These are phyloP conservation scores for Hypercompe scribonia DNA, from an alignment of 2,888 invertebrate genomes.

Conservation along the genomic window DNA sequence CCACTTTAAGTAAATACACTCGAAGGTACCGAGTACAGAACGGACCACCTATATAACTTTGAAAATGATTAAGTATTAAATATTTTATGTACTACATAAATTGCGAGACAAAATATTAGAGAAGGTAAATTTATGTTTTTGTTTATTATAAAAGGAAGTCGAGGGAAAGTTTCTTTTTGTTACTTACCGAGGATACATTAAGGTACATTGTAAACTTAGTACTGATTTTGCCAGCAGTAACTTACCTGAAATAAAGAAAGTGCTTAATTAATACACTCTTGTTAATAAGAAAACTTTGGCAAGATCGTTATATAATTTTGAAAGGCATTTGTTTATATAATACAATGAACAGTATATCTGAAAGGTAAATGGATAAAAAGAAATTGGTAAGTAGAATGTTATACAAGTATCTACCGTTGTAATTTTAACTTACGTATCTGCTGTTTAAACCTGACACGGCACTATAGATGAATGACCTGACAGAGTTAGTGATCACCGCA, in stretches of 20 bases:
- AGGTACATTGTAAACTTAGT: conserved; percentile 23
- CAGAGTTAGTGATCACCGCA: too few relatives aligned
- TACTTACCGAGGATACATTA: conserved; percentile 39
- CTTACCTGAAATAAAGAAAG: conserved; percentile 60
- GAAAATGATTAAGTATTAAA: conserved; percentile 33
- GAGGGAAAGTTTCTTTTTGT: conserved; percentile 29
- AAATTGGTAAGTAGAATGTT: too few relatives aligned
- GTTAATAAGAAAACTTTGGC: conserved; percentile 15
- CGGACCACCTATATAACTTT: conserved; percentile 46
- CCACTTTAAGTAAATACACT: conserved; percentile 74
- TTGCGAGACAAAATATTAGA: conserved; percentile 40
- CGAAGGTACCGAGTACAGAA: conserved; percentile 40
- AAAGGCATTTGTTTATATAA: too few relatives aligned
- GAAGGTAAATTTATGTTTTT: conserved; percentile 26
- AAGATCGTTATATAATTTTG: not conserved
- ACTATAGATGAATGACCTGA: too few relatives aligned
- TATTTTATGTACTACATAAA: conserved; percentile 43
- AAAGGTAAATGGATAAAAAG: too few relatives aligned
- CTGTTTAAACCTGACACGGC: too few relatives aligned
- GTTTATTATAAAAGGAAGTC: conserved; percentile 28
- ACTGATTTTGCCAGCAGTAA: conserved; percentile 33
- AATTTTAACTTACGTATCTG: too few relatives aligned
- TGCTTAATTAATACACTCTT: conserved; percentile 25
- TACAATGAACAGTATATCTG: too few relatives aligned
- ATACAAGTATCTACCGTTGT: too few relatives aligned